Percentiles rank a stretch among this genome's conserved stretches.
Conservation (phyloP, 2,113 vertebrate species). For the Dasyurus viverrinus region DNA sequence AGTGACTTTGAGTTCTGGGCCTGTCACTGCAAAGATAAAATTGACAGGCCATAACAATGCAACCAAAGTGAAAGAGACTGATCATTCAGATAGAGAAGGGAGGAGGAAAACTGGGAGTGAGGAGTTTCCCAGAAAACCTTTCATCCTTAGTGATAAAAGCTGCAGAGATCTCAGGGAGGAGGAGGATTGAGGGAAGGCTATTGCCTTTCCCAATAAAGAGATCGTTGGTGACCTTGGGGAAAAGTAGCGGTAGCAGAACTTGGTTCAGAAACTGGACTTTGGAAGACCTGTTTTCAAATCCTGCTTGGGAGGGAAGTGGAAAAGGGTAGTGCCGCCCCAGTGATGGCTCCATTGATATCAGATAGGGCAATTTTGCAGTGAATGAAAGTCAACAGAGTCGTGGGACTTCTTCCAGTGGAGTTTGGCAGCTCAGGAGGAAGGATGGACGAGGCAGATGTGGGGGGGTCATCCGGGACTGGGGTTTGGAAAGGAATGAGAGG, state of each 20-base stretch:
- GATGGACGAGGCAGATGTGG: not conserved
- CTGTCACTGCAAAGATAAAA: not conserved
- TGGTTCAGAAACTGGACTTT: not conserved
- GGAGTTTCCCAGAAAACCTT: not conserved
- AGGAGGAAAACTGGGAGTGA: not conserved
- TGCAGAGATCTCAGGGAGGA: not conserved
- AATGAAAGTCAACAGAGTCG: not conserved
- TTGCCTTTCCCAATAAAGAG: not conserved
- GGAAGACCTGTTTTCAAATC: not conserved
- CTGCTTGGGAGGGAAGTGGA: not conserved
- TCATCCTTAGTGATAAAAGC: not conserved
- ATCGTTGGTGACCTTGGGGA: not conserved
- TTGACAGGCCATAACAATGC: not conserved
- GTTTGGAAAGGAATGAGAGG: too few species aligned
- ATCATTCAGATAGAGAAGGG: not conserved
- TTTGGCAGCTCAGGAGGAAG: not conserved
- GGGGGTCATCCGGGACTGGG: not conserved
- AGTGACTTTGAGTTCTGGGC: too few species aligned
- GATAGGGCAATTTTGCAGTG: not conserved
- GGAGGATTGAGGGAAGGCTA: not conserved
- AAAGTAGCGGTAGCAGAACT: not conserved
- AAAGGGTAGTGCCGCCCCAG: not conserved
- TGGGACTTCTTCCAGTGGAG: not conserved
- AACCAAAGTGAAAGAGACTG: not conserved
- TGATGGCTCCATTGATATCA: not conserved